These are phyloP conservation scores for Mesocricetus auratus DNA, from an alignment of 2,113 vertebrate species.

Conservation along the genomic window DNA sequence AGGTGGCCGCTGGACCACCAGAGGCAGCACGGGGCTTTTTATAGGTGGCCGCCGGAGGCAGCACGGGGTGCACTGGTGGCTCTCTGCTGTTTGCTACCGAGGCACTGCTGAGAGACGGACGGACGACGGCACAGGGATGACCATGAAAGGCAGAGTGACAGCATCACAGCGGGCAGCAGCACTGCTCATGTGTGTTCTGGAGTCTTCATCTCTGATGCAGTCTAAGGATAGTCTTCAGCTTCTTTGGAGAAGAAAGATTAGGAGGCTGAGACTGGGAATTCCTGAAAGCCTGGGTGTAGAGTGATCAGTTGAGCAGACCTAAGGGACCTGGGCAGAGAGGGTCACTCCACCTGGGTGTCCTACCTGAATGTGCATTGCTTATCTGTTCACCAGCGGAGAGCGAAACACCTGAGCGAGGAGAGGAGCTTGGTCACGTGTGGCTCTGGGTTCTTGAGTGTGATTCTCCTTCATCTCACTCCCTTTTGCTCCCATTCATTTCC, in stretches of 20 bases:
- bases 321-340: neutral
- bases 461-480: neutral
- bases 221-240: neutral
- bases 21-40: neutral
- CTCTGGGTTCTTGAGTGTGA: slow-evolving; percentile 4
- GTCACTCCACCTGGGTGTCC: neutral
- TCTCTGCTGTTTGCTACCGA: slow-evolving; percentile 7
- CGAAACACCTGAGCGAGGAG: neutral
- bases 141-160: neutral
- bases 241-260: neutral
- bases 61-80: too few species aligned
- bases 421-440: neutral
- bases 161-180: neutral
- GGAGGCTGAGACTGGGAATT: neutral
- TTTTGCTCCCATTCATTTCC: slow-evolving; percentile 1
- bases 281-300: neutral
- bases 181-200: neutral
- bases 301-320: neutral
- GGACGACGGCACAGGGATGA: neutral
- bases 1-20: neutral
- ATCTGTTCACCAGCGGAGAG: neutral
- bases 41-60: too few species aligned
- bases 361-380: neutral
- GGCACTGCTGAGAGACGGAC: neutral
- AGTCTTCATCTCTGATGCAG: neutral